Conservation (phyloP, 2,888 invertebrate genomes). For the Caenorhabditis japonica region DNA sequence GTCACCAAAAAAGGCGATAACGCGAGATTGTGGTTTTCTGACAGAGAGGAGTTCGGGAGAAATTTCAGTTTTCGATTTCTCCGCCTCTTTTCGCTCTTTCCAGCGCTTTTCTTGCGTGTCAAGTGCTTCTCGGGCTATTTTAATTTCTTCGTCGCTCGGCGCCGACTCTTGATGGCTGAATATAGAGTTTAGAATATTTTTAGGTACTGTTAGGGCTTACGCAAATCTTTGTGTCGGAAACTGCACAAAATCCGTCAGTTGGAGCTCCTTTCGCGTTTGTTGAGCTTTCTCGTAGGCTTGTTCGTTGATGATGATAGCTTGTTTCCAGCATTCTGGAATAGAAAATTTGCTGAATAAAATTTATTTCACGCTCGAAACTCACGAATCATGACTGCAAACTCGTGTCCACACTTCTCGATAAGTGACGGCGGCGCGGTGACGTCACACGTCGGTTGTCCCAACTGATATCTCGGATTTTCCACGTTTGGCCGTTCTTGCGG, state of each 20-base stretch:
- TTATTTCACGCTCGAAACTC: not conserved
- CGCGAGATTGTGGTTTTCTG: not conserved
- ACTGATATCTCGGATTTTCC: conserved; percentile 38
- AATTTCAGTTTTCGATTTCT: conserved; percentile 4
- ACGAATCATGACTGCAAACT: conserved; percentile 28
- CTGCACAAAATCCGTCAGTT: conserved; percentile 51
- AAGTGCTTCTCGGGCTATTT: not conserved
- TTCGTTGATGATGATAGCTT: conserved; percentile 54
- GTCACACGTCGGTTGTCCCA: conserved; percentile 20
- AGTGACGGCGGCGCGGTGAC: conserved; percentile 17
- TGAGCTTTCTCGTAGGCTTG: conserved; percentile 53
- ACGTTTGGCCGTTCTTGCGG: conserved; percentile 31
- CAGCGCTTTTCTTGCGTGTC: not conserved
- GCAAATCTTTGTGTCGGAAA: conserved; percentile 64
- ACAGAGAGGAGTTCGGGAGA: not conserved
- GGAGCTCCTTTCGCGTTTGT: conserved; percentile 38
- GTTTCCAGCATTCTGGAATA: conserved; percentile 67
- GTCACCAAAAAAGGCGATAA: conserved; percentile 19
- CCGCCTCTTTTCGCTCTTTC: conserved; percentile 6
- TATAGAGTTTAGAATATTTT: no score
- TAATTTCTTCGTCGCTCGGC: conserved; percentile 68
- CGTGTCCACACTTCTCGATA: conserved; percentile 22
- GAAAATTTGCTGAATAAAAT: not conserved
- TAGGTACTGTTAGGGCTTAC: no score
- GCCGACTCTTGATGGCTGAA: conserved; percentile 50